Evolutionary conservation across 2,888 invertebrate genomes (phyloP), one percentile per base, ranked within the genome.

Genomic region (Lasioglossum marginatum): DNA sequence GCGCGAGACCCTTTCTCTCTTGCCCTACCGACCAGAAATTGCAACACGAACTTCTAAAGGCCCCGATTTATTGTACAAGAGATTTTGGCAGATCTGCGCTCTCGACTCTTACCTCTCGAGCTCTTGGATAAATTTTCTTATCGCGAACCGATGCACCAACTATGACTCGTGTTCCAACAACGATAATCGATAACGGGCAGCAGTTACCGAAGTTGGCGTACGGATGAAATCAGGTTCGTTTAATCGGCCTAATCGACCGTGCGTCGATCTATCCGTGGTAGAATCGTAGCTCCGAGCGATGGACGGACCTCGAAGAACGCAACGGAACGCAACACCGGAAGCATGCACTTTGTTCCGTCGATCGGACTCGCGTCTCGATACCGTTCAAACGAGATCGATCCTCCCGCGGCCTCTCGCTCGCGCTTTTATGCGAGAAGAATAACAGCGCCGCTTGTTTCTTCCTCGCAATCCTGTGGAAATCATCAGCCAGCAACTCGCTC

Each of bases 11-110:
- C 12, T 34, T 34, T 71, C 31, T 45, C n/a, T 4, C 40, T 43
- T 2, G 31, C 43, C 43, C 3, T 2, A 16, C n/a, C 75, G 16
- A 48, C 80, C 16, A 48, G 63, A 40, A 70, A 70, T 77, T 45
- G 43, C 63, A 60, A 73, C 52, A 81, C 43, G 45, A 73, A 43
- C 16, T 31, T 34, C 37, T 23, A 66, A 87, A 83, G 74, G 71
- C 52, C 23, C 16, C 73, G 73, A 79, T 72, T 82, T 78, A n/a
- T n/a, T n/a, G n/a, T n/a, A n/a, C n/a, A n/a, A n/a, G n/a, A n/a
- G n/a, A n/a, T n/a, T n/a, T n/a, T n/a, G 40, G 40, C 40, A 40
- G 40, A 40, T 1, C 10, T 37, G 0, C 37, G 37, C 5, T 10
- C 1, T 10, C 37, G 37, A 8, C 37, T 16, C 16, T 48, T 48